A percentile compares a stretch with the other conserved stretches of the same genome.
These are phyloP conservation scores for Sebastes umbrosus DNA, from an alignment of 2,797 vertebrate genomes.

Conservation along the genomic window DNA sequence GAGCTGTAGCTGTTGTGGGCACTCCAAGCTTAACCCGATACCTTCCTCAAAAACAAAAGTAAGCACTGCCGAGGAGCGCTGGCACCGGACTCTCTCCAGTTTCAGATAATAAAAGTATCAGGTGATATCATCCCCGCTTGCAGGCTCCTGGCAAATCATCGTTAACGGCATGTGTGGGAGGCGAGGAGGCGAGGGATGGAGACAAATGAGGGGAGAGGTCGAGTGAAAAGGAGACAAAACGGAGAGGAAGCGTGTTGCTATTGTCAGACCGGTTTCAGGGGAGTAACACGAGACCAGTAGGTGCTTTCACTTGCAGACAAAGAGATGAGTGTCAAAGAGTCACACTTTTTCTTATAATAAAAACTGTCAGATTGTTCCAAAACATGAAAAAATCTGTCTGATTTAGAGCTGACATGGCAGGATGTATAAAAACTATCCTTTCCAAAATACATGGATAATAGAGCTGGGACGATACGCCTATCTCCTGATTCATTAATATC, in stretches of 20 bases:
- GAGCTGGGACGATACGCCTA: too few relatives aligned
- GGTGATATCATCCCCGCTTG: conserved; percentile 39
- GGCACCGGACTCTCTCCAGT: conserved; percentile 36
- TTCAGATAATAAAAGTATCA: conserved; percentile 60
- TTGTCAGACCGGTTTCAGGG: conserved; percentile 52
- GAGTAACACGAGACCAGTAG: conserved; percentile 39
- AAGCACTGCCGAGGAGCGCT: conserved; percentile 44
- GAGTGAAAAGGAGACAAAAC: conserved; percentile 9
- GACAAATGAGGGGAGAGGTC: conserved; percentile 34
- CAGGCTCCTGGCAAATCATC: conserved; percentile 44
- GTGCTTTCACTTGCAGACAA: conserved; percentile 44
- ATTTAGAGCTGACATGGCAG: conserved; percentile 7
- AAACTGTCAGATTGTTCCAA: conserved; percentile 12
- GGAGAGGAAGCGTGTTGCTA: conserved; percentile 36
- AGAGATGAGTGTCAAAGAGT: conserved; percentile 29
- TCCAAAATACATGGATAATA: not conserved
- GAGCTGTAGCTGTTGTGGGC: conserved; percentile 43
- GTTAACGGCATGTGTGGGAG: conserved; percentile 18
- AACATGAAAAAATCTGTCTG: not conserved
- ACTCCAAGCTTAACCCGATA: conserved; percentile 63
- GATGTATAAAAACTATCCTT: not conserved
- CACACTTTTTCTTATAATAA: not conserved
- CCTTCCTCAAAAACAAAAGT: conserved; percentile 59
- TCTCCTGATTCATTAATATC: too few relatives aligned
- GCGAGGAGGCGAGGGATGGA: conserved; percentile 12